Base-by-base conservation (phyloP, 2,888 invertebrate genomes). In the Lydus trimaculatus region DNA sequence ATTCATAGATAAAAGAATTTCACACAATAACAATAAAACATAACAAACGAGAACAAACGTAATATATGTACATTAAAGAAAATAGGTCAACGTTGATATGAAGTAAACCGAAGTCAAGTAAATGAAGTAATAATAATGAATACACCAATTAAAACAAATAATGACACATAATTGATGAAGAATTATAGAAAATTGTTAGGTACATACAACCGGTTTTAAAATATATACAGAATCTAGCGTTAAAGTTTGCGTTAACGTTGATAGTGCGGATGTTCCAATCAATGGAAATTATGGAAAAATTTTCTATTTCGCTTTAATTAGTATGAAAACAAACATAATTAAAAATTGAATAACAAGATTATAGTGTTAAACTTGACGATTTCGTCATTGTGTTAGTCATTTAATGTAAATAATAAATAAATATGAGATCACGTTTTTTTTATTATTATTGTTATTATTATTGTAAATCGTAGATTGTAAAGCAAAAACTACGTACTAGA, bases 381-480 rank as follows among this genome's bases (percentile, higher is more conserved):
- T 56, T 28, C 56, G 25, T 56, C 56, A 56, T 56, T 15, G 6
- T 6, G 25, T 56, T 56, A 56, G 25, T 56, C 56, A 56, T 28
- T 56, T 7, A 13, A 28, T 28, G 11, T 25, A 56, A 56, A 56
- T 56, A 56, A 56, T 56, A 25, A 56, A 56, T 28, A 56, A 25
- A 56, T 28, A 56, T 56, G 56, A 56, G 56, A 56, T 56, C 56
- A 56, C 7, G 15, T 56, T 25, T 56, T 25, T n/a, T n/a, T n/a
- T n/a, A n/a, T n/a, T n/a, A n/a, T n/a, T n/a, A n/a, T n/a, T n/a
- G n/a, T n/a, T n/a, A n/a, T n/a, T 56, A 13, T 56, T 28, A 28
- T 56, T 28, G 56, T 25, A 56, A 15, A 56, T 56, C 9, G 25
- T 56, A 25, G 15, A 28, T 13, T 56, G 6, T 5, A 48, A 1